These are phyloP conservation scores for Uromys caudimaculatus DNA, from an alignment of 2,797 vertebrate genomes.

Conservation along the genomic window DNA sequence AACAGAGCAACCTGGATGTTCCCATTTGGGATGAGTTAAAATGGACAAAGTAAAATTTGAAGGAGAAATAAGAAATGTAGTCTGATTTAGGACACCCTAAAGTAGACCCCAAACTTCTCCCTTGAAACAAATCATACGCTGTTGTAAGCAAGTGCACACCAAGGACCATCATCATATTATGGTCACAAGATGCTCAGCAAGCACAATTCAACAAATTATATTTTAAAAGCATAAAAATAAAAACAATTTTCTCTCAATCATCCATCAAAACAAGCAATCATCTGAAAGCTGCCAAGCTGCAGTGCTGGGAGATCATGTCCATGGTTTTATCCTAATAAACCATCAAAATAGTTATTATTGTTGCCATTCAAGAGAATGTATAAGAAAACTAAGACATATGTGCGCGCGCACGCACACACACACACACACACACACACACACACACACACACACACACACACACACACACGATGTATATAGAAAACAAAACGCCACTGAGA, in stretches of 20 bases:
- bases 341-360: not conserved
- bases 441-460: too few species aligned
- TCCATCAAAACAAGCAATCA: not conserved
- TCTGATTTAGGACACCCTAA: not conserved
- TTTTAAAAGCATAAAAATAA: not conserved
- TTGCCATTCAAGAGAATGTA: not conserved
- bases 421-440: too few species aligned
- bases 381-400: not conserved
- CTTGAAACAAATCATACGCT: not conserved
- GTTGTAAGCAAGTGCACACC: not conserved
- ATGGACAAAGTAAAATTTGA: not conserved
- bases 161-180: too few species aligned
- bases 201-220: not conserved
- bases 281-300: not conserved
- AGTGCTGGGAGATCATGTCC: not conserved
- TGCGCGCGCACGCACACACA: too few species aligned
- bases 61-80: not conserved
- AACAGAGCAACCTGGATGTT: not conserved
- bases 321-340: not conserved
- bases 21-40: not conserved
- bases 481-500: not conserved
- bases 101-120: not conserved
- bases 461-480: not conserved
- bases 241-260: not conserved
- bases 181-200: not conserved